phyloP scores from a whole-genome alignment of 2,888 invertebrate genomes.

The Isoperla grammatica region DNA sequence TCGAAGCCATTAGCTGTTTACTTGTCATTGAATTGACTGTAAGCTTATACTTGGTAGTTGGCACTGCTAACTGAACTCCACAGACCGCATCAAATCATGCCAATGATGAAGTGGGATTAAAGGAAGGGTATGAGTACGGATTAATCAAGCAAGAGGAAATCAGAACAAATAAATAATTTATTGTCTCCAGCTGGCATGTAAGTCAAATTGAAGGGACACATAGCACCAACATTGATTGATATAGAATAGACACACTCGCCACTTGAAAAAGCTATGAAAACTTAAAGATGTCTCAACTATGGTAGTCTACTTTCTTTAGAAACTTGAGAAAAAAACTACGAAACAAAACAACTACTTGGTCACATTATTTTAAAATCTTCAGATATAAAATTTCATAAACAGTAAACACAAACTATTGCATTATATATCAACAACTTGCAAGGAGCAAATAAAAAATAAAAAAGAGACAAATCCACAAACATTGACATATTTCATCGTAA shows the following conservation, averaged over 20 bases:
- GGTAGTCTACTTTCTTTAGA: slow-evolving; percentile 5
- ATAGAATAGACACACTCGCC: too few species aligned
- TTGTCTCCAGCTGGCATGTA: slow-evolving; percentile 22
- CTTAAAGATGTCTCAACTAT: slow-evolving; percentile 5
- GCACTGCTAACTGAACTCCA: too few species aligned
- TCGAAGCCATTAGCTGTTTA: too few species aligned
- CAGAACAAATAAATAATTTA: slow-evolving; percentile 28
- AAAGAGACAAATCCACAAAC: neutral
- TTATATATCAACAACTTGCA: slow-evolving; percentile 5
- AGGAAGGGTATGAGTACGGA: too few species aligned
- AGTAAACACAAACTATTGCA: slow-evolving; percentile 19
- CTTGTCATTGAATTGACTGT: too few species aligned
- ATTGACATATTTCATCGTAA: neutral
- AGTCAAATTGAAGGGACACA: slow-evolving; percentile 5
- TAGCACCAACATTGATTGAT: slow-evolving; percentile 16
- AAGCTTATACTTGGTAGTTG: too few species aligned
- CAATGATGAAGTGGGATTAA: too few species aligned
- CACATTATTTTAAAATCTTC: slow-evolving; percentile 11
- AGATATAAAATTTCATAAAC: slow-evolving; percentile 16
- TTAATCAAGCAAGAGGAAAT: too few species aligned
- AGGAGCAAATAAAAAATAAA: neutral
- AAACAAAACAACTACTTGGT: slow-evolving; percentile 18
- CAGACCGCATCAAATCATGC: too few species aligned
- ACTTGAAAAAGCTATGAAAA: slow-evolving; percentile 5
- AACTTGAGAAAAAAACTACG: slow-evolving; percentile 8